A percentile compares a stretch with the other conserved stretches of the same genome.
Evolutionary conservation across 2,888 invertebrate genomes (phyloP).

Genomic region (Tetrapedia diversipes): DNA sequence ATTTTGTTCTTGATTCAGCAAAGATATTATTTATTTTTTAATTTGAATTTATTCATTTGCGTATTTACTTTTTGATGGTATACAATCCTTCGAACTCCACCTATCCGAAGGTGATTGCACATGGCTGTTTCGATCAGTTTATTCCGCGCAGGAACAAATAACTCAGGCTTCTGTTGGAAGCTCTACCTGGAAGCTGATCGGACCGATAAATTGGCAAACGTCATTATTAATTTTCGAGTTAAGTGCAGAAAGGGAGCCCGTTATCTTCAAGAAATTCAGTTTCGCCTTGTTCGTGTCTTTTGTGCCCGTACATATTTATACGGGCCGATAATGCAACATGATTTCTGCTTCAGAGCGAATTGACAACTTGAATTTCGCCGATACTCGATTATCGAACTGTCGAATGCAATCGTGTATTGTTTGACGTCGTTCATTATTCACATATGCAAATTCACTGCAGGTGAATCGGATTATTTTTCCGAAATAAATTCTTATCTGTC

Average conservation of each 20-base stretch:
- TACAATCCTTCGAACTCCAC: too few species aligned
- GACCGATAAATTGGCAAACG: conserved; percentile 19
- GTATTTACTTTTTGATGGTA: too few species aligned
- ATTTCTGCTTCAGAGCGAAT: conserved; percentile 18
- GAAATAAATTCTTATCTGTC: too few species aligned
- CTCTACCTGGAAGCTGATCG: conserved; percentile 3
- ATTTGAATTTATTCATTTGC: too few species aligned
- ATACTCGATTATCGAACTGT: background rate
- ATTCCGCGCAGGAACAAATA: background rate
- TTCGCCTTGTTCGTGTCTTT: background rate
- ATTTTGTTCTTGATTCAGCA: too few species aligned
- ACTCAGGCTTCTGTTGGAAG: background rate
- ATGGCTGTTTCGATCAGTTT: background rate
- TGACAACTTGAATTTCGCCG: conserved; percentile 1
- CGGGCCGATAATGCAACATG: conserved; percentile 10
- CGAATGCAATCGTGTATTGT: background rate
- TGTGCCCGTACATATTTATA: conserved; percentile 6
- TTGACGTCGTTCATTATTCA: too few species aligned
- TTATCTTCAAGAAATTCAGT: background rate
- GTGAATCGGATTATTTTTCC: too few species aligned
- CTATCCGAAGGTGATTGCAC: background rate
- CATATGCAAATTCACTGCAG: too few species aligned
- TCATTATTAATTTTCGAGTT: conserved; percentile 18
- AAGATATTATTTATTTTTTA: too few species aligned
- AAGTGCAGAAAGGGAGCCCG: background rate